A percentile compares a stretch with the other conserved stretches of the same genome.
Conservation (phyloP, 2,113 vertebrate species). For the Conger conger region DNA sequence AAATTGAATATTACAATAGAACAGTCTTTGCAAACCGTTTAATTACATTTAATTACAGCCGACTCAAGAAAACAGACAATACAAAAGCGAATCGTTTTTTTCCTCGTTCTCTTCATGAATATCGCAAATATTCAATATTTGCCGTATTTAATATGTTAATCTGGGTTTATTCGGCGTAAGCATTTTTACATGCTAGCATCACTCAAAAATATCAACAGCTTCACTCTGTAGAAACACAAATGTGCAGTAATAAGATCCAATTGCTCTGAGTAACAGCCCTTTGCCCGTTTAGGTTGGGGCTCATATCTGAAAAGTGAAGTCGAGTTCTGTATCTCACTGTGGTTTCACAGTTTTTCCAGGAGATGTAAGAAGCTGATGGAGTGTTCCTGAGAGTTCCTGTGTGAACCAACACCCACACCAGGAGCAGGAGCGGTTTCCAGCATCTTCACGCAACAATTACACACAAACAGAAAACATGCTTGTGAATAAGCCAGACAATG, state of each 20-base stretch:
- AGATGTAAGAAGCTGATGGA: background rate
- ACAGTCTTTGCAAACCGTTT: background rate
- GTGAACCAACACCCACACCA: conserved; percentile 22
- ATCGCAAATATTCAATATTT: background rate
- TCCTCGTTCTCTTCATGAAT: background rate
- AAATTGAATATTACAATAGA: background rate
- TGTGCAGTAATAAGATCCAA: background rate
- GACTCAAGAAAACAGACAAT: background rate
- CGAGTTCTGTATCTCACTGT: background rate
- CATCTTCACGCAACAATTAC: conserved; percentile 2
- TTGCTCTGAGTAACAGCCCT: background rate
- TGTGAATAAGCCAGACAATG: background rate
- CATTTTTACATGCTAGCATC: background rate
- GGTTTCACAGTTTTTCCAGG: background rate
- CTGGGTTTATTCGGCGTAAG: background rate
- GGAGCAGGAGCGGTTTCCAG: background rate
- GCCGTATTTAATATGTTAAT: background rate
- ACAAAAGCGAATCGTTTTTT: background rate
- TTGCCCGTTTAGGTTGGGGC: background rate
- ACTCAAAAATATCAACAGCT: background rate
- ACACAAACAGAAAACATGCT: conserved; percentile 15
- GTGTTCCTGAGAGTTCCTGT: background rate
- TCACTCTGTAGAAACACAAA: background rate
- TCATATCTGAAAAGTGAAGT: background rate
- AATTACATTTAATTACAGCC: background rate